phyloP scores from a whole-genome alignment of 2,797 vertebrate species.

The Megaceryle alcyon region DNA sequence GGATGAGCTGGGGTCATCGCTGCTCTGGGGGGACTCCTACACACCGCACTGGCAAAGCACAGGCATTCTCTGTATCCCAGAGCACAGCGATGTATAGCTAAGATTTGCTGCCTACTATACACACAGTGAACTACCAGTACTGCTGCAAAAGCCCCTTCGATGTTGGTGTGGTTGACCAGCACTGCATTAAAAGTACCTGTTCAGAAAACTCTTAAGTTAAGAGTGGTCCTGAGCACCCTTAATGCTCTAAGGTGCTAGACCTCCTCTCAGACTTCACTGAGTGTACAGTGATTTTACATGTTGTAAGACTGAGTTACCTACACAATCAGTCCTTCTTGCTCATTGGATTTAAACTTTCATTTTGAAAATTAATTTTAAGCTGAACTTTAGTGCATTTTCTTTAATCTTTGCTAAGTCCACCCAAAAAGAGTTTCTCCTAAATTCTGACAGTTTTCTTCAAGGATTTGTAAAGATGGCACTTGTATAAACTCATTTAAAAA shows the following conservation, averaged over 20 bases:
- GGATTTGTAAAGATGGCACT: neutral
- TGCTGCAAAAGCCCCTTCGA: neutral
- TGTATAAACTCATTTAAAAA: neutral
- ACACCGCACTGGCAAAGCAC: neutral
- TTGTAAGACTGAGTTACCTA: neutral
- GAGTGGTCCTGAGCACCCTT: neutral
- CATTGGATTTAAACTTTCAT: neutral
- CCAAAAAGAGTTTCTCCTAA: neutral
- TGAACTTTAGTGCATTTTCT: neutral
- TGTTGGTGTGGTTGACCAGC: fast-evolving
- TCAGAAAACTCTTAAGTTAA: neutral
- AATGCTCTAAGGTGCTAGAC: neutral
- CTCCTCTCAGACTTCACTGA: neutral
- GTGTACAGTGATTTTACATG: neutral
- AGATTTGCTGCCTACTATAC: neutral
- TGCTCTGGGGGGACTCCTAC: neutral
- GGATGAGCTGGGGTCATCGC: neutral
- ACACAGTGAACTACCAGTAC: fast-evolving
- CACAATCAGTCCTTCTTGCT: neutral
- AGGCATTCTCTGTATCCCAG: neutral
- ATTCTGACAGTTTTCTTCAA: neutral
- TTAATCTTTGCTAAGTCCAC: neutral
- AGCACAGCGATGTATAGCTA: neutral
- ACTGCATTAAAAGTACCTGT: fast-evolving
- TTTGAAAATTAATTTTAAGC: neutral